Conservation (phyloP, 2,797 vertebrate species). For the Centropyge bicolor region DNA sequence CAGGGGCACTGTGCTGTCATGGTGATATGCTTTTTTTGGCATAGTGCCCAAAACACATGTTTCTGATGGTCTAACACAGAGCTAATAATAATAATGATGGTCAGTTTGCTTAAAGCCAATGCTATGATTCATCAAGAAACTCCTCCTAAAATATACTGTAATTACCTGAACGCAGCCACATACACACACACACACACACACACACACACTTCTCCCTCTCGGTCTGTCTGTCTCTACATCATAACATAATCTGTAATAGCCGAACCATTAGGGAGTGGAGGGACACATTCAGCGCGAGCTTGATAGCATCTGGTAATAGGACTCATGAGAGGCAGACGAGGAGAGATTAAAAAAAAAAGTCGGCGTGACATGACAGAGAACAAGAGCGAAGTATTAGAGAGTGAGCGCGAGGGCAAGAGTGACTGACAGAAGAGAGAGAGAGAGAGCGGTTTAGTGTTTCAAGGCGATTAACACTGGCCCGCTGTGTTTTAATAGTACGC, state of each 20-base stretch:
- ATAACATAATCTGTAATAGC: conserved; percentile 64
- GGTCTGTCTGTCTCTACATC: conserved; percentile 49
- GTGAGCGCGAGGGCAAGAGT: conserved; percentile 54
- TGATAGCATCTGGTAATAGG: conserved; percentile 76
- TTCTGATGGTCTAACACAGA: conserved; percentile 58
- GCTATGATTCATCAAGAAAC: conserved; percentile 63
- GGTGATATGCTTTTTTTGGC: conserved; percentile 59
- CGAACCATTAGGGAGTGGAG: conserved; percentile 54
- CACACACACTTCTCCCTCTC: conserved; percentile 18
- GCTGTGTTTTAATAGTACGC: conserved; percentile 65
- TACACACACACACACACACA: conserved; percentile 28
- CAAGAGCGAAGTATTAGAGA: conserved; percentile 61
- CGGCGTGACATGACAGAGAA: conserved; percentile 64
- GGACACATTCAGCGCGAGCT: conserved; percentile 58
- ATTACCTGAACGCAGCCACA: conserved; percentile 39
- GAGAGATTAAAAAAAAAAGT: conserved; percentile 39
- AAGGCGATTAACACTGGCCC: conserved; percentile 62
- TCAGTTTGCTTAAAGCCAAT: conserved; percentile 47
- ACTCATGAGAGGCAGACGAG: conserved; percentile 56
- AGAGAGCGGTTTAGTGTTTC: conserved; percentile 58
- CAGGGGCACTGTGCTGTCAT: conserved; percentile 33
- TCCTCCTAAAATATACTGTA: conserved; percentile 50
- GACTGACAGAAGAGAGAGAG: conserved; percentile 58
- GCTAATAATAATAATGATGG: conserved; percentile 61
- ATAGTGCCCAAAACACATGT: conserved; percentile 42